phyloP scores from a whole-genome alignment of 2,888 invertebrate species.

The Athalia cordata region DNA sequence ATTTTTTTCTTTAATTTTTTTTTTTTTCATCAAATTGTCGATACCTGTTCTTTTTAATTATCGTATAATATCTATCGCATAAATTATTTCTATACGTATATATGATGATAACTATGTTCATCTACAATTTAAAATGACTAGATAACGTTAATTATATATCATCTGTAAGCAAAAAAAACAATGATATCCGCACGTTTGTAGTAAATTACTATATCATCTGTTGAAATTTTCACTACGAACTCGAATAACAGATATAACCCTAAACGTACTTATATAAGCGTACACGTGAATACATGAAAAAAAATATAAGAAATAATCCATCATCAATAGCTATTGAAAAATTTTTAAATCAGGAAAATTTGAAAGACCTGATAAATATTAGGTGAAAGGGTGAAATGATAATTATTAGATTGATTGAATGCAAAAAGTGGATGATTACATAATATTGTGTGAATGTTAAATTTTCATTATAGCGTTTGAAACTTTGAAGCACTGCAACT shows the following conservation, averaged over 20 bases:
- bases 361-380: neutral
- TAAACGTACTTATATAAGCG: neutral
- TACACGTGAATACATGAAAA: neutral
- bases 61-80: conserved; percentile 39
- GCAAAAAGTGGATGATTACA: too few species aligned
- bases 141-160: conserved; percentile 63
- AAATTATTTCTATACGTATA: conserved; percentile 42
- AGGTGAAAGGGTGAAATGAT: too few species aligned
- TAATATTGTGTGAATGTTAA: too few species aligned
- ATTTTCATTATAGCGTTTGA: conserved; percentile 23
- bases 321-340: too few species aligned
- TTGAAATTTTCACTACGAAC: conserved; percentile 15
- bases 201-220: conserved; percentile 22
- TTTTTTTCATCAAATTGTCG: conserved; percentile 45
- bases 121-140: conserved; percentile 57
- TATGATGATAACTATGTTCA: conserved; percentile 33
- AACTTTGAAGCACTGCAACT: conserved; percentile 13
- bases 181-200: conserved; percentile 59
- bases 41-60: conserved; percentile 46
- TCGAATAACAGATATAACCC: neutral
- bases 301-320: too few species aligned
- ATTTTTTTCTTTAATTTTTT: conserved; percentile 34
- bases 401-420: too few species aligned
- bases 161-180: conserved; percentile 62
- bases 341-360: too few species aligned